Base-by-base conservation (phyloP, 2,888 invertebrate species). In the Neoscelio sp. region DNA sequence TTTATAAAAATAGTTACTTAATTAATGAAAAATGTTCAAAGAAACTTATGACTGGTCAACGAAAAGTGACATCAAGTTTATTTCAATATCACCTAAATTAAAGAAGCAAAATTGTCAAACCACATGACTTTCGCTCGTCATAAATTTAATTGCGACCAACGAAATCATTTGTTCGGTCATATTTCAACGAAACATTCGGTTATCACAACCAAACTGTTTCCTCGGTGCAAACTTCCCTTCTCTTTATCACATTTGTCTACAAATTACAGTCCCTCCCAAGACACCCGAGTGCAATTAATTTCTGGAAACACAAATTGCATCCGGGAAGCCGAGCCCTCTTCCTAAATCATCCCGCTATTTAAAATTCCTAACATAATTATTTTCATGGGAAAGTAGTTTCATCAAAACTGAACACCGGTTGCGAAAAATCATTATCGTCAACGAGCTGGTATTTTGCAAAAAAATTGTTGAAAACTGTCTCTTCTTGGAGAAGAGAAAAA, bases 291-390 rank as follows among this genome's bases (percentile, higher is more conserved):
- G 67, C 67, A 68, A 56, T 68, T 68, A 68, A 68, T 54, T 54
- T 18, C n/a, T 20, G 46, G 46, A 30, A 35, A 12, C 46, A 44
- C 60, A 70, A 70, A 58, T 70, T 70, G 70, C 70, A 60, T 50
- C 17, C 42, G 18, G n/a, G n/a, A n/a, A n/a, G n/a, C n/a, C n/a
- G n/a, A 23, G 33, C 38, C 23, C 35, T 40, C 38, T 18, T 8
- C 15, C 38, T 15, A 7, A 2, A n/a, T 12, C 18, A 7, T 17
- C 10, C 50, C 44, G 26, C 48, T 54, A 67, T 60, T 60, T 60
- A 70, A 50, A 60, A 50, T 44, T 12, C 62, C 62, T 52, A 62
- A 62, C 50, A 62, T 71, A 71, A 62, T 71, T 62, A 71, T 71
- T 70, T 60, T 70, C 56, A 50, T 70, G 40, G 52, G 44, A 73